phyloP scores from a whole-genome alignment of 2,113 vertebrate species.

The Sylvia atricapilla region DNA sequence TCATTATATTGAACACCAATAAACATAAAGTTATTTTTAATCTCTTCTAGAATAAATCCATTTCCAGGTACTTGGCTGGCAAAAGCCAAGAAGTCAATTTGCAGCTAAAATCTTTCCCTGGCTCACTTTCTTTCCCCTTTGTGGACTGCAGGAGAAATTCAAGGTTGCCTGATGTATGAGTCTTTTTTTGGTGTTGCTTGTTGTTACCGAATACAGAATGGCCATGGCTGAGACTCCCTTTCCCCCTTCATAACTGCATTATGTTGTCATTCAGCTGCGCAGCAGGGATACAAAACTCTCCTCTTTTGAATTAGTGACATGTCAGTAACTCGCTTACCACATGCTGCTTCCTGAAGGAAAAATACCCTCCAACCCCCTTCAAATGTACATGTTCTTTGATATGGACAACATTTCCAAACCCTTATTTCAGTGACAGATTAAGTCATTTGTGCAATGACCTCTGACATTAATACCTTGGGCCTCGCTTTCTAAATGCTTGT shows the following conservation, averaged over 20 bases:
- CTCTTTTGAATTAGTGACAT: slow-evolving; percentile 43
- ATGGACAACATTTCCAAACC: slow-evolving; percentile 13
- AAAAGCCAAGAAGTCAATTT: background rate
- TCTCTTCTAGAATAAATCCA: background rate
- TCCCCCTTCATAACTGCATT: slow-evolving; percentile 15
- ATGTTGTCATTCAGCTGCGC: slow-evolving; percentile 66
- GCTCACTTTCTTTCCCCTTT: background rate
- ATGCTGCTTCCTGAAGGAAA: slow-evolving; percentile 43
- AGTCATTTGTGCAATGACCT: slow-evolving; percentile 34
- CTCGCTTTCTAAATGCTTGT: background rate
- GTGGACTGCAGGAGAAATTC: background rate
- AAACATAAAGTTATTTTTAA: background rate
- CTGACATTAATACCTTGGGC: background rate
- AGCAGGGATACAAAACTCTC: slow-evolving; percentile 44
- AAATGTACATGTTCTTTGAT: slow-evolving; percentile 41
- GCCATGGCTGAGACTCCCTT: background rate
- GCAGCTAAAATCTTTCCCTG: background rate
- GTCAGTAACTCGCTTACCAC: slow-evolving; percentile 33
- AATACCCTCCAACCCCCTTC: background rate
- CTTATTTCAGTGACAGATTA: slow-evolving; percentile 36
- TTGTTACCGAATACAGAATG: background rate
- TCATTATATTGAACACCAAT: background rate
- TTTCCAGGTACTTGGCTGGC: background rate
- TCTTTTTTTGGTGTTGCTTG: background rate
- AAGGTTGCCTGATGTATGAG: background rate